phyloP scores from a whole-genome alignment of 2,888 invertebrate genomes.

The Hoplodrina ambigua region DNA sequence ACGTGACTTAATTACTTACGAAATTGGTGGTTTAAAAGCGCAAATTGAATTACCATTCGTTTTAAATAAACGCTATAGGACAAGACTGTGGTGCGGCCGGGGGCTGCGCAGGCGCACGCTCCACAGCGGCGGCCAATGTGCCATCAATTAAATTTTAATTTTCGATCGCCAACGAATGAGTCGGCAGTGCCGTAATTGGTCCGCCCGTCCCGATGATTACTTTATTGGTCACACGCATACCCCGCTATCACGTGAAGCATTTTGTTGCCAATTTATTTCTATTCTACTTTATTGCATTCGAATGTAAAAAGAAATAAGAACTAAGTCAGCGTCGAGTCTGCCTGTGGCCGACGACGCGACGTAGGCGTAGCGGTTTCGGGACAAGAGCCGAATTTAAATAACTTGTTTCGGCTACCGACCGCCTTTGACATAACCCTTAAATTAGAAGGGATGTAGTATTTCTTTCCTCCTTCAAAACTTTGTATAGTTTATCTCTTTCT shows the following conservation, averaged over 20 bases:
- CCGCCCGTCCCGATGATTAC: conserved; percentile 83
- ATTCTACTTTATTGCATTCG: conserved; percentile 67
- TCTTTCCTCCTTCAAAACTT: conserved; percentile 72
- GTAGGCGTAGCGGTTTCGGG: conserved; percentile 77
- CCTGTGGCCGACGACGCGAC: conserved; percentile 65
- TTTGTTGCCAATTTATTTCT: conserved; percentile 78
- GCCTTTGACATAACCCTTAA: conserved; percentile 83
- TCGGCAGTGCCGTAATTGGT: conserved; percentile 84
- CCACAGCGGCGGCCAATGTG: conserved; percentile 63
- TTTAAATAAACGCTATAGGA: conserved; percentile 83
- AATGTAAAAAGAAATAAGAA: conserved; percentile 67
- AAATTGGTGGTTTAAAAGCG: conserved; percentile 73
- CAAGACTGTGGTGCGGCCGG: conserved; percentile 58
- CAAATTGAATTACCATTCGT: conserved; percentile 86
- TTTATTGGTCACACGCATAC: conserved; percentile 86
- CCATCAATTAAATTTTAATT: conserved; percentile 89
- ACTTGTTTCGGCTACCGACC: conserved; percentile 86
- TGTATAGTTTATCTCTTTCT: conserved; percentile 76
- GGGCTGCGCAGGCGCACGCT: conserved; percentile 65
- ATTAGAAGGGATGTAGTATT: conserved; percentile 74
- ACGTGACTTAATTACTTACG: conserved; percentile 62
- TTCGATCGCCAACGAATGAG: conserved; percentile 83
- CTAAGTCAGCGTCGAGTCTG: conserved; percentile 45
- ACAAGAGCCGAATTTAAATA: conserved; percentile 85
- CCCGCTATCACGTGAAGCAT: conserved; percentile 73